These are phyloP conservation scores for Psammodynastes pulverulentus DNA, from an alignment of 2,113 vertebrate species.

Conservation along the genomic window DNA sequence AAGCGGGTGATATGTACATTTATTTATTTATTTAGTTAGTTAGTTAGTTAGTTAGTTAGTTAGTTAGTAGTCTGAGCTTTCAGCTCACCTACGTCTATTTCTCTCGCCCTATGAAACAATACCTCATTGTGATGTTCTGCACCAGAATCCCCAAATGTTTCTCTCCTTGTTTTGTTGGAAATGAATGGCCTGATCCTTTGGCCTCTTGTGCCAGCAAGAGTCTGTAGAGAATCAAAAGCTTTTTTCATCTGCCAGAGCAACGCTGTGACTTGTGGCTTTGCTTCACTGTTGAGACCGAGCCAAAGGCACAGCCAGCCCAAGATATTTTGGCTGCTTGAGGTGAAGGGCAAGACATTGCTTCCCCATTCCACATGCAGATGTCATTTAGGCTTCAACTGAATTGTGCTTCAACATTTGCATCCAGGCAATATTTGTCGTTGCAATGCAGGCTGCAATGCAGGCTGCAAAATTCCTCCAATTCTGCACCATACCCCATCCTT, in stretches of 20 bases:
- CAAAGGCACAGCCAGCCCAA: not conserved
- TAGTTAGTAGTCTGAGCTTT: constrained; percentile 27
- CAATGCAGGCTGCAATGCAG: not conserved
- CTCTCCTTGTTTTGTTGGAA: not conserved
- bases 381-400: not conserved
- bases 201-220: not conserved
- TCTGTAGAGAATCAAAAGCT: not conserved
- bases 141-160: constrained; percentile 18
- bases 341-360: not conserved
- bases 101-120: constrained; percentile 23
- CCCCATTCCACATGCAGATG: not conserved
- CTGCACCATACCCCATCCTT: not conserved
- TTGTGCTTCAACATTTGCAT: not conserved
- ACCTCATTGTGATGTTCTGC: constrained; percentile 31
- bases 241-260: not conserved
- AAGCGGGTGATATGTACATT: not conserved
- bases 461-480: not conserved
- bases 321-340: not conserved
- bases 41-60: too few relatives aligned
- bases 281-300: not conserved
- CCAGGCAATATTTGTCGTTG: not conserved
- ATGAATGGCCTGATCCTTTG: not conserved
- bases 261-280: not conserved
- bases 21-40: not conserved
- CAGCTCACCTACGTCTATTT: constrained; percentile 51